Conservation (phyloP, 92 coral and sea anemone genomes). For the Parazoanthus atlanticus region DNA sequence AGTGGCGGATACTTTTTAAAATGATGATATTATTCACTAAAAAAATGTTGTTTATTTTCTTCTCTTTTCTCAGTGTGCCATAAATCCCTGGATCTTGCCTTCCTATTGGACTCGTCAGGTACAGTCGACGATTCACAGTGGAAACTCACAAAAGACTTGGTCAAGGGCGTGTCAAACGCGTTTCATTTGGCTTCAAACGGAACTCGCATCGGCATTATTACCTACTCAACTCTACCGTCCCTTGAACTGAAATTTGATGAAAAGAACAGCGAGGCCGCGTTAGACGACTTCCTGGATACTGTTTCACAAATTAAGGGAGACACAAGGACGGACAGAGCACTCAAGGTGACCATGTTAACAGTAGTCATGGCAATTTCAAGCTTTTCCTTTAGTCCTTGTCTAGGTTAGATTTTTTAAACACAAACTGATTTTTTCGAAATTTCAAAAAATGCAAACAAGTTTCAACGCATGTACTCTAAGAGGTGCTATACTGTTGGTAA, state of each 20-base stretch:
- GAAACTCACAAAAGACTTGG: constrained; percentile 94
- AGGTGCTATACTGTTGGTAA: too few relatives aligned
- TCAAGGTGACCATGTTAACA: constrained; percentile 42
- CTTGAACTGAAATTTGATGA: constrained; percentile 86
- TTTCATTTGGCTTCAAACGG: constrained; percentile 78
- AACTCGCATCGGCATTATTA: constrained; percentile 81
- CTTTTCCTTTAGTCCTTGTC: too few relatives aligned
- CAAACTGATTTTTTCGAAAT: background rate
- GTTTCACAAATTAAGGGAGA: constrained; percentile 90
- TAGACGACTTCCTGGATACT: constrained; percentile 81
- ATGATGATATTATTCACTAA: background rate
- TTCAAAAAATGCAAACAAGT: too few relatives aligned
- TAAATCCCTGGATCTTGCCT: constrained; percentile 86
- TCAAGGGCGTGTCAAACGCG: constrained; percentile 80
- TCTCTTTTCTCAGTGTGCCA: constrained; percentile 63
- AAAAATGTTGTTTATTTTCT: background rate
- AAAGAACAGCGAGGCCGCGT: constrained; percentile 63
- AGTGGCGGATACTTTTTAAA: background rate
- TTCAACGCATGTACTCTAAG: too few relatives aligned
- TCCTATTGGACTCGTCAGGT: constrained; percentile 91
- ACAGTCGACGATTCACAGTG: constrained; percentile 91
- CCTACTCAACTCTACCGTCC: constrained; percentile 89
- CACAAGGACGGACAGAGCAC: constrained; percentile 91
- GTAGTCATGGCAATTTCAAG: background rate
- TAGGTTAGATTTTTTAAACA: too few relatives aligned